These are phyloP conservation scores for Todiramphus saurophagus DNA, from an alignment of 2,113 vertebrate genomes.

Conservation along the genomic window DNA sequence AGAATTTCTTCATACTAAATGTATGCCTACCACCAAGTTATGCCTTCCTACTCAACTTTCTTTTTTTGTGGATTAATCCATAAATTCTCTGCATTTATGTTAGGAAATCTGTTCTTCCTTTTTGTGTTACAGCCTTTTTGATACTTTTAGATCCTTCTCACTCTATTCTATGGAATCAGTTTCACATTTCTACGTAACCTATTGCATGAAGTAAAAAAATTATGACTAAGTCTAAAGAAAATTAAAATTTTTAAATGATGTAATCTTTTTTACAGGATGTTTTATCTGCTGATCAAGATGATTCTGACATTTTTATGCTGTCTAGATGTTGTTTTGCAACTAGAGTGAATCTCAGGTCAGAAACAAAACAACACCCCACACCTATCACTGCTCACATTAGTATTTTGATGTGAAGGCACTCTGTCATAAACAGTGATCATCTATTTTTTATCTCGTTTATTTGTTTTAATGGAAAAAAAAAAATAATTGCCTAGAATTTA, in stretches of 20 bases:
- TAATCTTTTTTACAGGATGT: background rate
- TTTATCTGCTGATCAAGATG: background rate
- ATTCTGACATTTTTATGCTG: background rate
- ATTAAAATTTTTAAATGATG: background rate
- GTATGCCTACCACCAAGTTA: background rate
- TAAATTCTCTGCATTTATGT: background rate
- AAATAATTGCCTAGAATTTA: background rate
- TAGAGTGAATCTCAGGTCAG: background rate
- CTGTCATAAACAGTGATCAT: background rate
- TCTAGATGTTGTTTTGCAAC: background rate
- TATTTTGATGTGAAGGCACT: background rate
- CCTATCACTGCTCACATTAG: background rate
- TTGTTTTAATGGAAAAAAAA: background rate
- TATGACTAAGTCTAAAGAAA: background rate
- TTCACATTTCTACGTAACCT: background rate
- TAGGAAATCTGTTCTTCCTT: background rate
- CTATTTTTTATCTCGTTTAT: background rate
- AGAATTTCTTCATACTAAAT: background rate
- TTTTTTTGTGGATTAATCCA: background rate
- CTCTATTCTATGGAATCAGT: fast-evolving
- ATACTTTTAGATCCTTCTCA: background rate
- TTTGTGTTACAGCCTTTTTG: background rate
- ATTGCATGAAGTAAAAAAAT: background rate
- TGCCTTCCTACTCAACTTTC: background rate
- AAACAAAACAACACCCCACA: background rate